Conservation (phyloP, 2,888 invertebrate species). For the Lottia scabra region DNA sequence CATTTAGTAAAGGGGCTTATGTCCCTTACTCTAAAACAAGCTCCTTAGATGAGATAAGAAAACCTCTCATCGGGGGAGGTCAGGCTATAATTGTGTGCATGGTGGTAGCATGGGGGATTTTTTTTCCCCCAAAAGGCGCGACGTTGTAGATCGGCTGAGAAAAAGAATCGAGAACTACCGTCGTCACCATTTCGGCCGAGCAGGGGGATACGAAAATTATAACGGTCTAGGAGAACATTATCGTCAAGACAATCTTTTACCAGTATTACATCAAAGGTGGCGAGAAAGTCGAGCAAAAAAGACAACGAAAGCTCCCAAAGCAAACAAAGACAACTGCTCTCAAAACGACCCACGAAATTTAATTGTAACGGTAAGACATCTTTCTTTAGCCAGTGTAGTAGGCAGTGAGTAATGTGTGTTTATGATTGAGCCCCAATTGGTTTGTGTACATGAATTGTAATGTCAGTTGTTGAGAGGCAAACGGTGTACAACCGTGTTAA, state of each 20-base stretch:
- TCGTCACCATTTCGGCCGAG: constrained; percentile 85
- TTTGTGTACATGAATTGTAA: too few species aligned
- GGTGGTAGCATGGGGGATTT: constrained; percentile 70
- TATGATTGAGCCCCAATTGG: too few species aligned
- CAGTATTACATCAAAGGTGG: constrained; percentile 86
- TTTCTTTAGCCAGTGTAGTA: not conserved
- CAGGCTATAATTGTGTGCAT: not conserved
- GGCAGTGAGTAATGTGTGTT: too few species aligned
- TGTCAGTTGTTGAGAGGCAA: too few species aligned
- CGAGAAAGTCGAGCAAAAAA: constrained; percentile 91
- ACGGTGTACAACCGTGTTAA: too few species aligned
- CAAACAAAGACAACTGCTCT: constrained; percentile 36
- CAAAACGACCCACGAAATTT: constrained; percentile 51
- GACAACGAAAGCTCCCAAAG: constrained; percentile 69
- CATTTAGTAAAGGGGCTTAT: not conserved
- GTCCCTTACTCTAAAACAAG: not conserved
- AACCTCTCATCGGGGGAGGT: not conserved
- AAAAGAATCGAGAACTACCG: constrained; percentile 87
- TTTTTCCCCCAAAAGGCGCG: constrained; percentile 71
- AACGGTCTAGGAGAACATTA: constrained; percentile 89
- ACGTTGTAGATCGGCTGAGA: constrained; percentile 84
- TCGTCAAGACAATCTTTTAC: constrained; percentile 82
- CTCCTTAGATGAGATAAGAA: constrained; percentile 3
- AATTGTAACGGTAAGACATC: constrained; percentile 50
- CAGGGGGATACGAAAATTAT: constrained; percentile 89